Conservation (phyloP, 2,888 invertebrate genomes). For the Epinotia demarniana region DNA sequence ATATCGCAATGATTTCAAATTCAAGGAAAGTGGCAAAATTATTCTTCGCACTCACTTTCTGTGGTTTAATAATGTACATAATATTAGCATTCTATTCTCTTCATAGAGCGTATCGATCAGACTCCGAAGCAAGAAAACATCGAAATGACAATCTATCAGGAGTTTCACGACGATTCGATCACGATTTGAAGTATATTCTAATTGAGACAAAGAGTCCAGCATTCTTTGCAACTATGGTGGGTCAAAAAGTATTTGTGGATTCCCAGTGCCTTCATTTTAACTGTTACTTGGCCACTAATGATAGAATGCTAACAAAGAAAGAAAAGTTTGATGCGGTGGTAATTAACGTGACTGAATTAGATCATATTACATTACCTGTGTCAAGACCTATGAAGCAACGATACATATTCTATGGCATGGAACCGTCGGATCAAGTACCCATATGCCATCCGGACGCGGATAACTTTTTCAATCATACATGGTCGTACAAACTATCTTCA, state of each 20-base stretch:
- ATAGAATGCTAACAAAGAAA: conserved; percentile 57
- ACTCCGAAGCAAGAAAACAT: conserved; percentile 51
- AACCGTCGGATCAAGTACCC: conserved; percentile 61
- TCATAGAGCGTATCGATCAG: conserved; percentile 58
- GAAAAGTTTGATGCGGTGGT: conserved; percentile 70
- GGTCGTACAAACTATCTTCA: conserved; percentile 74
- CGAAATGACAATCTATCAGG: conserved; percentile 21
- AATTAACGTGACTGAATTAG: conserved; percentile 61
- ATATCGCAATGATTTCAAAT: conserved; percentile 61
- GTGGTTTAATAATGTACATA: conserved; percentile 66
- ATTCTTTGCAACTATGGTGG: conserved; percentile 52
- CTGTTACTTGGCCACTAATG: conserved; percentile 69
- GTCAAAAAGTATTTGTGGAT: conserved; percentile 60
- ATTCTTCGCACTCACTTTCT: conserved; percentile 70
- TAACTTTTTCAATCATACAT: conserved; percentile 77
- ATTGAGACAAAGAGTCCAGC: conserved; percentile 58
- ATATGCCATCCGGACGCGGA: conserved; percentile 64
- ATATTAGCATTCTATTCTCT: conserved; percentile 69
- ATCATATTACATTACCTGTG: conserved; percentile 54
- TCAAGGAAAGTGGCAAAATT: conserved; percentile 67
- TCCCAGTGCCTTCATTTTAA: conserved; percentile 63
- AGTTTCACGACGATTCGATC: not conserved
- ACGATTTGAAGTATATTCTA: conserved; percentile 63
- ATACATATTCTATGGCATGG: conserved; percentile 68
- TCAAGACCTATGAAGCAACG: conserved; percentile 64